Evolutionary conservation across 2,113 vertebrate genomes (phyloP), one percentile per base, ranked within the genome.

Genomic region (Aptenodytes forsteri): DNA sequence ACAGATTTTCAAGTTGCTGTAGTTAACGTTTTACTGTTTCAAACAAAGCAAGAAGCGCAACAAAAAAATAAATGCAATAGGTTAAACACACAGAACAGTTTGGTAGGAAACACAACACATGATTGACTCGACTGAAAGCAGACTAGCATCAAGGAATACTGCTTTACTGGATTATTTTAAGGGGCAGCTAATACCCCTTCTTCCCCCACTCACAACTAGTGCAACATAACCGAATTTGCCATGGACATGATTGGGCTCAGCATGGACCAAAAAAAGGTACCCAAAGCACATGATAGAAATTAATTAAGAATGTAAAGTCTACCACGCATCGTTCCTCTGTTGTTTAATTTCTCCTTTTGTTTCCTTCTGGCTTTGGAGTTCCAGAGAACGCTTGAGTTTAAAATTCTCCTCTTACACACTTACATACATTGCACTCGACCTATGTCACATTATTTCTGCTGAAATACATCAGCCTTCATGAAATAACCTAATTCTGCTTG

Each of bases 351-450:
- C 3, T 52, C 6, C 9, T 55, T 84, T 73, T 49, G 3, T 69
- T 92, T 90, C 50, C 25, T 65, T 80, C 42, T 27, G 38, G 4
- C 11, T 87, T 40, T 52, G 34, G 19, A n/a, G 5, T 87, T 82
- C 69, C 32, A 86, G 46, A 71, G 26, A 75, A 47, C 0, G 0
- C 10, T 12, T 10, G 9, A 49, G 29, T 81, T 78, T 59, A 12
- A 81, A 79, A 67, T 32, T 91, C 9, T 75, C 4, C 15, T 77
- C 23, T 70, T 64, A 5, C 1, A 16, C 13, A 18, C 42, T 42
- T 42, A 42, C 42, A 14, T 14, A 4, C 16, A 2, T 5, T 73
- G 18, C 30, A 11, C 25, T 72, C 0, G 0, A 61, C 65, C 19
- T 64, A 3, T 2, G 3, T 7, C 52, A 11, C 2, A 0, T 46